Evolutionary conservation across 1,140 invertebrate genomes (phyloP).

Genomic region (Nasonia vitripennis): DNA sequence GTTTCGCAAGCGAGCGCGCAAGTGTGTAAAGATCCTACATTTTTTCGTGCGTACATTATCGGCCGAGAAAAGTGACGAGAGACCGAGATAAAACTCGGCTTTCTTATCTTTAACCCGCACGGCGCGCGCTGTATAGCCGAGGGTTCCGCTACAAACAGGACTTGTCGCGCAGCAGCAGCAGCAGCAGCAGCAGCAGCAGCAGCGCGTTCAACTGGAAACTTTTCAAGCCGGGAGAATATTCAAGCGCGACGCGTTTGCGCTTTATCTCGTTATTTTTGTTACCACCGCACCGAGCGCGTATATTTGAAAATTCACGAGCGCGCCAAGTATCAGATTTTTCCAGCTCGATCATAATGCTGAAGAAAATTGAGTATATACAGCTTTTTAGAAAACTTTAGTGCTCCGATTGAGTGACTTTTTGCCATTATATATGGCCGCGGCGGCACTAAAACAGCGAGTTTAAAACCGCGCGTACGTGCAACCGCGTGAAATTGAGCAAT

Average conservation of each 20-base stretch:
- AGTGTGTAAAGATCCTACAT: conserved; percentile 13
- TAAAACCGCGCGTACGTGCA: neutral
- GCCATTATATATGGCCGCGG: neutral
- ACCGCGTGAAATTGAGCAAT: conserved; percentile 3
- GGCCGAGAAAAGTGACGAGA: conserved; percentile 19
- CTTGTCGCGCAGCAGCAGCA: conserved; percentile 6
- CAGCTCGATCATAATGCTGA: neutral
- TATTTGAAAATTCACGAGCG: neutral
- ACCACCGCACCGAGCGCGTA: too few relatives aligned
- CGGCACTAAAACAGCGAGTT: neutral
- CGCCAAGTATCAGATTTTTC: too few relatives aligned
- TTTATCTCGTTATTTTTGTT: neutral
- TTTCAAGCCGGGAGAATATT: conserved; percentile 2
- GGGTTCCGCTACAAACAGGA: conserved; percentile 41
- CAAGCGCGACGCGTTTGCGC: neutral
- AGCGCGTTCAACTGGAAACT: neutral
- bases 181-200: neutral
- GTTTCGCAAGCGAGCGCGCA: conserved; percentile 14
- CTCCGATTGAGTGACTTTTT: neutral
- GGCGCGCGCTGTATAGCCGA: neutral
- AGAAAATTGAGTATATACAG: neutral
- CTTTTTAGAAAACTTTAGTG: neutral
- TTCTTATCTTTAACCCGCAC: conserved; percentile 47
- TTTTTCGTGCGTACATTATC: conserved; percentile 33
- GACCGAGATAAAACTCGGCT: conserved; percentile 29